These are phyloP conservation scores for Agonopterix alstromeriana DNA, from an alignment of 2,888 invertebrate species.

Conservation along the genomic window DNA sequence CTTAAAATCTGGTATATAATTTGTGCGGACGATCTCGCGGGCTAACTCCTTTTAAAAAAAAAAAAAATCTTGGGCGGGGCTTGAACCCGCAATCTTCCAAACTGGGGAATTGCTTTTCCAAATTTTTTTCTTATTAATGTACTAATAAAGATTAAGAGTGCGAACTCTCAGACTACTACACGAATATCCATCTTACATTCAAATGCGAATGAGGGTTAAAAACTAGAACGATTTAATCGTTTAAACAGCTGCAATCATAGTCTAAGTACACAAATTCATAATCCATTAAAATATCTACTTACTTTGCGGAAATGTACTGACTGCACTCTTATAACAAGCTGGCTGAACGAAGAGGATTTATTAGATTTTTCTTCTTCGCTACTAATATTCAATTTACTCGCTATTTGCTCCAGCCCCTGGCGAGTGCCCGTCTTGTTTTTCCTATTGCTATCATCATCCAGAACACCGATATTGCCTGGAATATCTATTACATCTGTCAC, in stretches of 20 bases:
- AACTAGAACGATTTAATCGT: too few relatives aligned
- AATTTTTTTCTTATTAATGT: too few relatives aligned
- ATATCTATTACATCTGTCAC: slow-evolving; percentile 68
- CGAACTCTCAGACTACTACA: too few relatives aligned
- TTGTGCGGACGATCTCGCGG: too few relatives aligned
- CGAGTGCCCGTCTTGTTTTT: slow-evolving; percentile 50
- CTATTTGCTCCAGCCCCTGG: slow-evolving; percentile 50
- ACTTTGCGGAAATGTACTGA: slow-evolving; percentile 70
- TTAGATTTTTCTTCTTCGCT: slow-evolving; percentile 67
- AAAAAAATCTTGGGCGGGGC: too few relatives aligned
- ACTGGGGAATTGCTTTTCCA: too few relatives aligned
- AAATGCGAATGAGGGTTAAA: too few relatives aligned
- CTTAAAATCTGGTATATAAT: too few relatives aligned
- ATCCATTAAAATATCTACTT: slow-evolving; percentile 19
- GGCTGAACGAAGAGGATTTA: slow-evolving; percentile 69
- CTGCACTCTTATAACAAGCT: slow-evolving; percentile 69
- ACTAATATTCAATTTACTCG: slow-evolving; percentile 66
- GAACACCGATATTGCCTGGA: slow-evolving; percentile 53
- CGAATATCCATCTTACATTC: too few relatives aligned
- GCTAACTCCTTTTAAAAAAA: too few relatives aligned
- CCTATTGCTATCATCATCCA: slow-evolving; percentile 38
- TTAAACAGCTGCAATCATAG: background rate
- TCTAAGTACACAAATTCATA: slow-evolving; percentile 2
- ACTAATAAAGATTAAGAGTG: too few relatives aligned
- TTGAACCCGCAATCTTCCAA: too few relatives aligned